Evolutionary conservation across 2,888 invertebrate species (phyloP), one percentile per base, ranked within the genome.

Genomic region (Erebia ligea): DNA sequence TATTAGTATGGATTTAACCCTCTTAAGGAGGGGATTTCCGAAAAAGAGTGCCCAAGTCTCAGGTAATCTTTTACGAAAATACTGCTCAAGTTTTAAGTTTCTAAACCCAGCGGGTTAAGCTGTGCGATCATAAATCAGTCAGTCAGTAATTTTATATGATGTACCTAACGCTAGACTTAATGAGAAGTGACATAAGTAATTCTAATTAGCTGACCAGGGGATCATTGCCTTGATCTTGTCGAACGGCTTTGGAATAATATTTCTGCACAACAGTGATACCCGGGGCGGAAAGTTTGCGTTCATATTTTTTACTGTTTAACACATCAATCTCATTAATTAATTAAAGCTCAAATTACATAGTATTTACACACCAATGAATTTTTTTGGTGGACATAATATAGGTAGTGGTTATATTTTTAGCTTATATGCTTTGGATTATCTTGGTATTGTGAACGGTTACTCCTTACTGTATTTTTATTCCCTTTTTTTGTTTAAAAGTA

Each of bases 231-330:
- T 52, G 50, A 67, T 73, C 69, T 73, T 34, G 68, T 73, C 71
- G 34, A 70, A 65, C 67, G 62, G 42, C 69, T 69, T 63, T 57
- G 65, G 40, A 57, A 57, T 68, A 48, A 42, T 6, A 72, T 71
- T 71, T 74, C 76, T 66, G 81, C 78, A 78, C 76, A 77, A 78
- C 76, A 76, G 77, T 52, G 63, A 65, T 65, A 62, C 64, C 57
- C 56, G 52, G 58, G 65, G 45, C 48, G 52, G 54, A 65, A 70
- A 67, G 59, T 73, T 70, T 63, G 68, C 54, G 52, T 48, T 64
- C 67, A 34, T 65, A 61, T 67, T 73, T 73, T 72, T 70, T 72
- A 56, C 25, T 15, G 25, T 50, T 62, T 58, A 15, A 67, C 42
- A 66, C 64, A 65, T 69, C 61, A 70, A 68, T 70, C 62, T 70